Conservation (phyloP, 2,113 vertebrate genomes). For the Oenanthe oenanthe region DNA sequence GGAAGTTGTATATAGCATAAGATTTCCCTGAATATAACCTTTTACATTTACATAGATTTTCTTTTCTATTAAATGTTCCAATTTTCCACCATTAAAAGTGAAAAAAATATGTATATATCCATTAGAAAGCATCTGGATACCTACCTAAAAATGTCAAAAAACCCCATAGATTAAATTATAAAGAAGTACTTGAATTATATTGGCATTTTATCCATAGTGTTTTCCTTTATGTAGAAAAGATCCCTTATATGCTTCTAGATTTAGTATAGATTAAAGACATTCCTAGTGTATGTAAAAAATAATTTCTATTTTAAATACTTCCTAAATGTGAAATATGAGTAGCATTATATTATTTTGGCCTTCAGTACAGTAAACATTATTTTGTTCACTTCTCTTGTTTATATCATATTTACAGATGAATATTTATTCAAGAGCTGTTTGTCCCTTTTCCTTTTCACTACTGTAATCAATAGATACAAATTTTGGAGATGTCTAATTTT, state of each 20-base stretch:
- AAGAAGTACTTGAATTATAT: background rate
- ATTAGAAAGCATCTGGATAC: background rate
- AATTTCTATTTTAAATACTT: background rate
- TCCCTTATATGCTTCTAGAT: background rate
- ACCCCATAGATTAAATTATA: background rate
- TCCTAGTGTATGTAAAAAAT: background rate
- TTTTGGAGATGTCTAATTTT: conserved; percentile 16
- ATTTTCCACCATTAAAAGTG: background rate
- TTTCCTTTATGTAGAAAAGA: background rate
- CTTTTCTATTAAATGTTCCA: background rate
- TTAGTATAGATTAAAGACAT: background rate
- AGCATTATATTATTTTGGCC: background rate
- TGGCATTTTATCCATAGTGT: background rate
- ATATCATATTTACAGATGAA: background rate
- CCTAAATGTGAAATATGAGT: background rate
- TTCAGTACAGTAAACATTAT: background rate
- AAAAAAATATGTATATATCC: background rate
- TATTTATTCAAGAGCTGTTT: background rate
- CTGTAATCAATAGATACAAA: background rate
- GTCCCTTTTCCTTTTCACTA: background rate
- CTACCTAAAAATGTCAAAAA: background rate
- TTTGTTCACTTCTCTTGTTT: background rate
- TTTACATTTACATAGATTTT: background rate
- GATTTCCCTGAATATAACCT: background rate
- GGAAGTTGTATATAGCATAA: background rate